phyloP scores from a whole-genome alignment of 2,797 vertebrate genomes.

The Gastrophryne carolinensis region DNA sequence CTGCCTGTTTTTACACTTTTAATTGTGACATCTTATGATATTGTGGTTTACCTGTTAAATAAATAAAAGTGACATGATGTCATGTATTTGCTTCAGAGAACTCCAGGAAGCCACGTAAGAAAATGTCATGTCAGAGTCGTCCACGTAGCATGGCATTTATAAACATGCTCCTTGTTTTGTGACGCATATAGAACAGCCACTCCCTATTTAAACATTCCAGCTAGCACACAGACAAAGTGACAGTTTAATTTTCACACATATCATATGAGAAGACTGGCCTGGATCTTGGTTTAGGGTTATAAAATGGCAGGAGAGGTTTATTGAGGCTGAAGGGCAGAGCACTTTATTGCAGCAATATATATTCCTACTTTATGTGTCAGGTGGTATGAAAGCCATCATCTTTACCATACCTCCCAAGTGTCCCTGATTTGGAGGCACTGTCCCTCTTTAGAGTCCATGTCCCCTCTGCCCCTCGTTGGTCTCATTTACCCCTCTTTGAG shows the following conservation, averaged over 20 bases:
- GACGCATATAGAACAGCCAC: not conserved
- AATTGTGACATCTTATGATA: too few species aligned
- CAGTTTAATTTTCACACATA: not conserved
- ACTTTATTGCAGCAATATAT: not conserved
- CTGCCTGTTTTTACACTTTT: too few species aligned
- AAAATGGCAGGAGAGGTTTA: too few species aligned
- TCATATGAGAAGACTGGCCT: not conserved
- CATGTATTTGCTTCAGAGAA: not conserved
- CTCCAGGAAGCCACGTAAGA: not conserved
- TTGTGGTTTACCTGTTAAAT: too few species aligned
- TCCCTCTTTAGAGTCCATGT: too few species aligned
- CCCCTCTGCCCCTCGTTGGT: too few species aligned
- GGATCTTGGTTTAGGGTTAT: too few species aligned
- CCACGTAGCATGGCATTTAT: conserved; percentile 22
- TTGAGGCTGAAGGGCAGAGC: not conserved
- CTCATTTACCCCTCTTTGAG: too few species aligned
- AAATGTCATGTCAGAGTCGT: conserved; percentile 24
- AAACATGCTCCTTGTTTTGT: conserved; percentile 29
- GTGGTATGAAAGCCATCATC: too few species aligned
- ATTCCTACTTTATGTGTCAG: too few species aligned
- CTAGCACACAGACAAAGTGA: not conserved
- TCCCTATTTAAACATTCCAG: conserved; percentile 30
- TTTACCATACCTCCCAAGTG: too few species aligned
- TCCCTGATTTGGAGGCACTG: too few species aligned
- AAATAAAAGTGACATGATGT: not conserved